Percentiles rank a stretch among this genome's conserved stretches.
These are phyloP conservation scores for Uropetala carovei DNA, from an alignment of 2,888 invertebrate genomes.

Conservation along the genomic window DNA sequence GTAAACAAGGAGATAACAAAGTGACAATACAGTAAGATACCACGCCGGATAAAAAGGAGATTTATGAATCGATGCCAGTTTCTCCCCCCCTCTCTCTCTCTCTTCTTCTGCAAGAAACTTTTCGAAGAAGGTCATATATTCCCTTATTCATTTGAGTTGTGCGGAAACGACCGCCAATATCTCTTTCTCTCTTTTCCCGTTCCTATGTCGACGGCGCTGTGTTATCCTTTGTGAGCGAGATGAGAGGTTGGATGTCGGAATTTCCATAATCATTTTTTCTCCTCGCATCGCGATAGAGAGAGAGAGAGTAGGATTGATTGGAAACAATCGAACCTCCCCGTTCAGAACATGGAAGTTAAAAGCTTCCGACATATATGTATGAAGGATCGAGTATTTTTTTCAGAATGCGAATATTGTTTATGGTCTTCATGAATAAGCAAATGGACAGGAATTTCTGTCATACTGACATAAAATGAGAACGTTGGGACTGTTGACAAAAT, in stretches of 20 bases:
- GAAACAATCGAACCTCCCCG: neutral
- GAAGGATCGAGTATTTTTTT: too few species aligned
- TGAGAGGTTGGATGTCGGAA: neutral
- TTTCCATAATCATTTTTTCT: neutral
- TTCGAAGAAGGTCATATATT: neutral
- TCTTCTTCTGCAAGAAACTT: slow-evolving; percentile 22
- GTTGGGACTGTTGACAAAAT: too few species aligned
- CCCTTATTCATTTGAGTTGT: slow-evolving; percentile 6
- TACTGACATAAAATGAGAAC: too few species aligned
- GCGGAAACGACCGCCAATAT: slow-evolving; percentile 10
- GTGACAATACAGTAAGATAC: neutral
- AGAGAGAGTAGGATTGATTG: neutral
- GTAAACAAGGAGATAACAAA: neutral
- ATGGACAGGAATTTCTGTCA: too few species aligned
- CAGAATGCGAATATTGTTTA: too few species aligned
- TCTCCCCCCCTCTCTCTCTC: neutral
- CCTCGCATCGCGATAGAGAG: neutral
- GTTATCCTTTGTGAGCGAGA: neutral
- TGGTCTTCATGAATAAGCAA: too few species aligned
- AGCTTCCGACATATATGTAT: neutral
- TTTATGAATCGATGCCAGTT: neutral
- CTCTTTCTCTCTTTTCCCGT: neutral
- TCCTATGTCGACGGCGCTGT: neutral
- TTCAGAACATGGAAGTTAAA: neutral
- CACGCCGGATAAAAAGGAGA: neutral